Conservation (phyloP, 2,888 invertebrate genomes). For the Lasioglossum pauxillum region DNA sequence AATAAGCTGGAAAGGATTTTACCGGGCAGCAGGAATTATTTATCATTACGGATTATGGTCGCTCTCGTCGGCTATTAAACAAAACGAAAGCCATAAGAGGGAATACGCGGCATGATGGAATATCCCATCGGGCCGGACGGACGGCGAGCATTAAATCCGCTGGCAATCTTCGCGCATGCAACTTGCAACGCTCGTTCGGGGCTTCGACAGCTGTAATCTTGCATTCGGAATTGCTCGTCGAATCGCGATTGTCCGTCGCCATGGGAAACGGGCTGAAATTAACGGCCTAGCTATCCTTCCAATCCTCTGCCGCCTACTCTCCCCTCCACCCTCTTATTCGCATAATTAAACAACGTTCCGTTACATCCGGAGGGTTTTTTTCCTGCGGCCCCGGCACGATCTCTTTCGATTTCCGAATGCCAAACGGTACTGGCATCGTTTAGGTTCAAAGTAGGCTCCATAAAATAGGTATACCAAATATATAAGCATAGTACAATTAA, state of each 20-base stretch:
- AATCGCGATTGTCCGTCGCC: conserved; percentile 27
- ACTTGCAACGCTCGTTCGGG: conserved; percentile 43
- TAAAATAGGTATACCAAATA: not conserved
- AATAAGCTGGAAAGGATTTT: conserved; percentile 74
- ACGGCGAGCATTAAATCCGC: conserved; percentile 59
- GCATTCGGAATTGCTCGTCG: conserved; percentile 48
- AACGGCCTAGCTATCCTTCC: conserved; percentile 13
- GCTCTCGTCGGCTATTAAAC: conserved; percentile 68
- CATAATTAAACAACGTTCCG: conserved; percentile 38
- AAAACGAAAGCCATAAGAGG: conserved; percentile 65
- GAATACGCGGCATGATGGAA: conserved; percentile 57
- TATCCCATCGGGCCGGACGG: conserved; percentile 49
- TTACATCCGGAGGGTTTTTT: conserved; percentile 2
- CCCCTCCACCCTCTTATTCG: not conserved
- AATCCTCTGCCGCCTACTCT: not conserved
- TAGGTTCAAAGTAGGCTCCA: too few species aligned
- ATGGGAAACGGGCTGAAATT: conserved; percentile 48
- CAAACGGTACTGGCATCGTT: not conserved
- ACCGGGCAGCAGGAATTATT: conserved; percentile 69
- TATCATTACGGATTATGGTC: conserved; percentile 74
- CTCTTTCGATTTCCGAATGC: not conserved
- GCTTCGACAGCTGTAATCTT: conserved; percentile 55
- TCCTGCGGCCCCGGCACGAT: not conserved
- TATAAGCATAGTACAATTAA: not conserved
- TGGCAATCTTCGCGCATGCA: conserved; percentile 60